Evolutionary conservation across 1,140 invertebrate species (phyloP).

Genomic region (Copidosoma floridanum): DNA sequence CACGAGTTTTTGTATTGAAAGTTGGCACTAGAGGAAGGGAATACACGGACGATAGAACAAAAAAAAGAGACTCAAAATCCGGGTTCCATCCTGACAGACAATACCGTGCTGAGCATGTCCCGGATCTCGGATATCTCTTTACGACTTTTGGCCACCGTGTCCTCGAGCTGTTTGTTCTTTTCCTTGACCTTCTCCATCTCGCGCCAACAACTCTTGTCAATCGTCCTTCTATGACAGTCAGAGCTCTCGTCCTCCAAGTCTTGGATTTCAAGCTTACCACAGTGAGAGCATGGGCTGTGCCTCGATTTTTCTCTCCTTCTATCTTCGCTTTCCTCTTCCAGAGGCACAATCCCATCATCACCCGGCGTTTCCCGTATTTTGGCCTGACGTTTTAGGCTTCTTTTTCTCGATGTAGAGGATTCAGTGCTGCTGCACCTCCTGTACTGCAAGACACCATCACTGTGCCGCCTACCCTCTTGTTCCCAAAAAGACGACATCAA

Average conservation of each 20-base stretch:
- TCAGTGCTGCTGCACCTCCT: not conserved
- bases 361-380: constrained; percentile 41
- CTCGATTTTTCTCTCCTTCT: not conserved
- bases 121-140: constrained; percentile 42
- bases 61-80: constrained; percentile 37
- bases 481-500: not conserved
- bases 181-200: constrained; percentile 41
- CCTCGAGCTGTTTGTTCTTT: constrained; percentile 42
- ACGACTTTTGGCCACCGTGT: constrained; percentile 38
- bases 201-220: constrained; percentile 36
- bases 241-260: not conserved
- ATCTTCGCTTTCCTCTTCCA: no score
- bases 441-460: constrained; percentile 34
- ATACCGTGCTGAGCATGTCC: constrained; percentile 42
- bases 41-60: not conserved
- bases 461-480: constrained; percentile 33
- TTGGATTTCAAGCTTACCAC: constrained; percentile 19
- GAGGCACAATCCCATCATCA: no score
- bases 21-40: not conserved
- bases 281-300: constrained; percentile 1
- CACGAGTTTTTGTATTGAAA: not conserved
- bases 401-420: constrained; percentile 25
- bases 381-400: constrained; percentile 41
- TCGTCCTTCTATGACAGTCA: constrained; percentile 33
- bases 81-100: constrained; percentile 48